Evolutionary conservation across 2,888 invertebrate species (phyloP).

Genomic region (Heliconius aoede): DNA sequence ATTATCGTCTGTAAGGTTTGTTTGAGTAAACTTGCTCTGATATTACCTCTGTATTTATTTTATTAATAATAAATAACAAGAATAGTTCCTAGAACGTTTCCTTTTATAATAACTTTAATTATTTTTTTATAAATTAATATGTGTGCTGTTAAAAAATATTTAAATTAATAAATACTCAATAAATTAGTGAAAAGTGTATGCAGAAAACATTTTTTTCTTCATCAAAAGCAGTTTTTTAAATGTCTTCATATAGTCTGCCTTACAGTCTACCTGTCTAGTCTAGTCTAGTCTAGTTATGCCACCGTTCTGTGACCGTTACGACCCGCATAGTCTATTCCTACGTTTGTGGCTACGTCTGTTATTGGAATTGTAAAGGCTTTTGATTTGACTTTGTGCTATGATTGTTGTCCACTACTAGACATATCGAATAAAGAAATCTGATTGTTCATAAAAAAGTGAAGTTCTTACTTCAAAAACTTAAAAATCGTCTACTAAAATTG

Average conservation of each 20-base stretch:
- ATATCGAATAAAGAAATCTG: neutral
- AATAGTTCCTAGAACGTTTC: slow-evolving; percentile 12
- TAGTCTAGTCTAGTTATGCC: too few relatives aligned
- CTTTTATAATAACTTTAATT: neutral
- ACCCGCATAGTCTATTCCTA: neutral
- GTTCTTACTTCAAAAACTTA: neutral
- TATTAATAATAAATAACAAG: slow-evolving; percentile 20
- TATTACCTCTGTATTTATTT: slow-evolving; percentile 25
- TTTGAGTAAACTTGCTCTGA: slow-evolving; percentile 18
- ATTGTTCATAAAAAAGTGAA: neutral
- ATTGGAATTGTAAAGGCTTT: slow-evolving; percentile 12
- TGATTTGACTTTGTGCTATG: neutral
- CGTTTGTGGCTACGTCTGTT: neutral
- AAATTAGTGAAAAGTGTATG: neutral
- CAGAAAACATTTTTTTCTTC: neutral
- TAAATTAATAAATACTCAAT: neutral
- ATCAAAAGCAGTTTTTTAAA: neutral
- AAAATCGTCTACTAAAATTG: neutral
- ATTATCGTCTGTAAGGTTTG: slow-evolving; percentile 18
- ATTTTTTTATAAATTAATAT: neutral
- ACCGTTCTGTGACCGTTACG: neutral
- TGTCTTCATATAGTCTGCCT: neutral
- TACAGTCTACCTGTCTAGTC: neutral
- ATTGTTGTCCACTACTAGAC: neutral
- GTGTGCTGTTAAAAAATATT: neutral